Base-by-base conservation (phyloP, 2,797 vertebrate species). In the Thamnophis elegans region DNA sequence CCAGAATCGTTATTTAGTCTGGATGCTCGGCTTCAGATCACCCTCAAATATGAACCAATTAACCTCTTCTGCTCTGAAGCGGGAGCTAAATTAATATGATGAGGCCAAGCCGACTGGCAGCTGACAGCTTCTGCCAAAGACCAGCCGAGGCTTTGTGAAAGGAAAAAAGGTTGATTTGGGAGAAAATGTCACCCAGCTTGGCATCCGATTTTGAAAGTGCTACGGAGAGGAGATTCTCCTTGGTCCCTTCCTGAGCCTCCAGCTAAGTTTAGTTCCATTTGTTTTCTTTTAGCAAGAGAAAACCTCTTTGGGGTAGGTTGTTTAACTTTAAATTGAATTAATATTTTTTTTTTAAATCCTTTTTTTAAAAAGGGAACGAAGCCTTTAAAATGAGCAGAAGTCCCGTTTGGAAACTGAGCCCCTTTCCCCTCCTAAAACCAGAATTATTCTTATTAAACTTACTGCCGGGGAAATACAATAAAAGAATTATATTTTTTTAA, bases 1-100 rank as follows among this genome's bases (percentile, higher is more conserved):
- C 95, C 89, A 36, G 0, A 8, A 89, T 78, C 94, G 53, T 36
- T 87, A 87, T 90, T 92, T 92, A 87, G 88, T n/a, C n/a, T 54
- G 5, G 87, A 51, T 92, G 89, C 1, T 4, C 18, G 4, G 94
- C 56, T 85, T 94, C 65, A 65, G 93, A 14, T 10, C 32, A 51
- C 0, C 0, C 47, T 91, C 16, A 58, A 90, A 85, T 25, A 9
- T 42, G 51, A 88, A 0, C n/a, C 92, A 93, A 65, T 22, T 87
- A 94, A 87, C 25, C 58, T 90, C 86, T 28, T n/a, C 91, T 88
- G 91, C 68, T 47, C 18, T 0, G 0, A 89, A 0, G 1, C 59
- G 5, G 65, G 16, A 42, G 16, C 25, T 87, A 92, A 95, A 94
- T 0, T 0, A 94, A 28, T 26, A 28, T 54, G 16, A 59, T 22